These are phyloP conservation scores for Glaucopsyche alexis DNA, from an alignment of 2,888 invertebrate species.

Conservation along the genomic window DNA sequence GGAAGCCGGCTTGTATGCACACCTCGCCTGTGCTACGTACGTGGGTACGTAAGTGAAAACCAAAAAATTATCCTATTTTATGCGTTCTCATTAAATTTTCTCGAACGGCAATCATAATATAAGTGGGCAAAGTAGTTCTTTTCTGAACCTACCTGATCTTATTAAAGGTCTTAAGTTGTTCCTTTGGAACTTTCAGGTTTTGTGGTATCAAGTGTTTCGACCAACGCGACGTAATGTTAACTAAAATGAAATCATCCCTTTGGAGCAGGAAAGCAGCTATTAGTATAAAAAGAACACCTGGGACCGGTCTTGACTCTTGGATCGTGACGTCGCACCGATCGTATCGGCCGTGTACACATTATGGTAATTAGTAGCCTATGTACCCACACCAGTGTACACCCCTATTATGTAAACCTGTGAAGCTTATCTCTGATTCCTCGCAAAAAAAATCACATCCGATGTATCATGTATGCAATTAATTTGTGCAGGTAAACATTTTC, in stretches of 20 bases:
- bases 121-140: background rate
- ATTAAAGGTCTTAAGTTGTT: no score
- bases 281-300: conserved; percentile 17
- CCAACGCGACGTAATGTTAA: no score
- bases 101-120: background rate
- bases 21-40: no score
- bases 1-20: no score
- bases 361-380: conserved; percentile 28
- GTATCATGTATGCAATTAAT: conserved; percentile 8
- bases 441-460: conserved; percentile 25
- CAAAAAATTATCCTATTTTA: no score
- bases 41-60: no score
- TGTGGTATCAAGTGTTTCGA: no score
- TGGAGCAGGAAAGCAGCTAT: conserved; percentile 18
- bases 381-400: conserved; percentile 20
- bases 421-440: conserved; percentile 20
- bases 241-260: conserved; percentile 17
- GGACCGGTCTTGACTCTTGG: background rate
- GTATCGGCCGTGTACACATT: conserved; percentile 26
- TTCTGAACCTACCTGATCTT: background rate
- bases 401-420: conserved; percentile 27
- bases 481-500: conserved; percentile 20
- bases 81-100: no score
- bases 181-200: no score
- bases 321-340: conserved; percentile 19